A percentile compares a stretch with the other conserved stretches of the same genome.
phyloP scores from a whole-genome alignment of 2,113 vertebrate genomes.

The Acanthochromis polyacanthus region DNA sequence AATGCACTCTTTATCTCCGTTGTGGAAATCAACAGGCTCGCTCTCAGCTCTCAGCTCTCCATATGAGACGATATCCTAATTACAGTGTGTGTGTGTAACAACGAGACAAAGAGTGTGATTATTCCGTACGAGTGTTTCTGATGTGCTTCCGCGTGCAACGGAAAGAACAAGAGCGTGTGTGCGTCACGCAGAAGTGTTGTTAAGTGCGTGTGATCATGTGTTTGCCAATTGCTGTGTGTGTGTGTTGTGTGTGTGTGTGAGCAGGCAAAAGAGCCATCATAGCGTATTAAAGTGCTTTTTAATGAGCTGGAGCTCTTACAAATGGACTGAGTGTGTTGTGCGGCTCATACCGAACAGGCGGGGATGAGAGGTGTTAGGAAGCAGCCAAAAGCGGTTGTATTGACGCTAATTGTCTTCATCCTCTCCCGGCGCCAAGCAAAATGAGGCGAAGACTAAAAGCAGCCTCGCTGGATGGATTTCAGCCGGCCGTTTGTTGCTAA shows the following conservation, averaged over 20 bases:
- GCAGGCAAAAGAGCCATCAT: constrained; percentile 49
- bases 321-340: constrained; percentile 46
- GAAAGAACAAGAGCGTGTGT: constrained; percentile 22
- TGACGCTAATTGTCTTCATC: constrained; percentile 55
- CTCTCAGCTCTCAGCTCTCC: not conserved
- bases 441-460: constrained; percentile 26
- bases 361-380: constrained; percentile 36
- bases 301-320: constrained; percentile 67
- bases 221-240: constrained; percentile 4
- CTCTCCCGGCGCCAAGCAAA: not conserved
- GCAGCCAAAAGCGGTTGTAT: constrained; percentile 40
- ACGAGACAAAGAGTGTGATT: constrained; percentile 23
- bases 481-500: not conserved
- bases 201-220: constrained; percentile 38
- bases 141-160: not conserved
- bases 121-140: constrained; percentile 19
- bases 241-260: constrained; percentile 27
- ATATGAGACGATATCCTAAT: constrained; percentile 26
- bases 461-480: constrained; percentile 19
- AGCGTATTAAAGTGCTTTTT: constrained; percentile 60
- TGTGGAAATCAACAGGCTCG: not conserved
- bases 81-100: constrained; percentile 13
- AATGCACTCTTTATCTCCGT: constrained; percentile 1
- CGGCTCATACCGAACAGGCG: constrained; percentile 41
- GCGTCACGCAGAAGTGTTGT: constrained; percentile 7